phyloP scores from a whole-genome alignment of 53 echinoderm and acorn worm species.

The Arbacia lixula region DNA sequence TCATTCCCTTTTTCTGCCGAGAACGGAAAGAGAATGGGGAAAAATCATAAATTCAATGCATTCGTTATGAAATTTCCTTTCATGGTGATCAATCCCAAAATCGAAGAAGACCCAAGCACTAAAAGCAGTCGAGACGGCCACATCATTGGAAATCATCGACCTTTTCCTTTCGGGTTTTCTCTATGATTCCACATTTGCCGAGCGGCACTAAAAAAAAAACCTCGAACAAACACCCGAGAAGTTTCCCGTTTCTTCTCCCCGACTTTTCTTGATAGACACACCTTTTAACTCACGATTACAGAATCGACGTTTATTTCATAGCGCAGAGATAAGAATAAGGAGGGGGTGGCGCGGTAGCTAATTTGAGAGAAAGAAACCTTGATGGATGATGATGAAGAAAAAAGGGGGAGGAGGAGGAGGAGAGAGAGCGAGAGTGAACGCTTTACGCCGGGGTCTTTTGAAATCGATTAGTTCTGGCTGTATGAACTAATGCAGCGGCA shows the following conservation, averaged over 20 bases:
- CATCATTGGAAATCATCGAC: slow-evolving; percentile 20
- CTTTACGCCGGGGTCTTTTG: slow-evolving; percentile 27
- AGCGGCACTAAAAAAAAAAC: slow-evolving; percentile 39
- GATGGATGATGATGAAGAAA: not conserved
- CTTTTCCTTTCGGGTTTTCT: not conserved
- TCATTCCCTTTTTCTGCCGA: no score
- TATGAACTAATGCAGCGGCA: slow-evolving; percentile 56
- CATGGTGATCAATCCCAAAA: no score
- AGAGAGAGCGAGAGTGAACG: slow-evolving; percentile 16
- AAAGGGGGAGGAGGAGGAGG: not conserved
- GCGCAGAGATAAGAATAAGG: not conserved
- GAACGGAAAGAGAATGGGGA: no score
- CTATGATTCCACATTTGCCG: no score
- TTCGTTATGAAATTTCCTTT: no score
- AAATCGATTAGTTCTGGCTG: slow-evolving; percentile 47
- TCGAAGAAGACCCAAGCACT: no score
- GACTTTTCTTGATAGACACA: slow-evolving; percentile 22
- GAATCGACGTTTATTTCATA: slow-evolving; percentile 30
- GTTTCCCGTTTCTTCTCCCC: slow-evolving; percentile 32
- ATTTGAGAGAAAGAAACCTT: not conserved
- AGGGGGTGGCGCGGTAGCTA: not conserved
- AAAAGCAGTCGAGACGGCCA: no score
- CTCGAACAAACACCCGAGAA: slow-evolving; percentile 33
- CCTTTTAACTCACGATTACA: slow-evolving; percentile 2
- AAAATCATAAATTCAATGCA: no score